A percentile compares a stretch with the other conserved stretches of the same genome.
phyloP scores from a whole-genome alignment of 2,113 vertebrate genomes.

The Ochotona curzoniae region DNA sequence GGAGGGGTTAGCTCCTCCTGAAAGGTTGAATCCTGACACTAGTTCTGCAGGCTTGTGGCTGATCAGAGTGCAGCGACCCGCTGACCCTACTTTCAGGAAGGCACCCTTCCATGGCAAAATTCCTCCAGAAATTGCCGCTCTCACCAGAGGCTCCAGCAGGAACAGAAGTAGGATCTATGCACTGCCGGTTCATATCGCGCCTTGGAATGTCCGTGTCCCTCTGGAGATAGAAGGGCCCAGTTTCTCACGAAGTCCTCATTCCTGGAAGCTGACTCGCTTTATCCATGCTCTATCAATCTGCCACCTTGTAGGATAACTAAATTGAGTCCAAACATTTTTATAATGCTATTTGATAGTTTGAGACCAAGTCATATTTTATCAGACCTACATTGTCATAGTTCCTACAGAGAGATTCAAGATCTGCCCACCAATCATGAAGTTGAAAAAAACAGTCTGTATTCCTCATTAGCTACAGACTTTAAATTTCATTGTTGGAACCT shows the following conservation, averaged over 20 bases:
- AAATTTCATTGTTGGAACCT: conserved; percentile 63
- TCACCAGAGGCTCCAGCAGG: conserved; percentile 16
- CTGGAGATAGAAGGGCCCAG: conserved; percentile 46
- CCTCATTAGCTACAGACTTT: conserved; percentile 75
- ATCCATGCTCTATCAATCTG: conserved; percentile 82
- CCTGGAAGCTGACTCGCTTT: conserved; percentile 72
- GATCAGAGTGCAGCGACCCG: conserved; percentile 2
- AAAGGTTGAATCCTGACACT: not conserved
- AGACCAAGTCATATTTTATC: conserved; percentile 74
- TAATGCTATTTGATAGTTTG: conserved; percentile 75
- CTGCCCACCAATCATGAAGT: conserved; percentile 15
- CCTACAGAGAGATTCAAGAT: conserved; percentile 53
- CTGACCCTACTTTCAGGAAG: conserved; percentile 19
- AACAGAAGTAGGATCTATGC: not conserved
- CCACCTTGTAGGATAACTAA: conserved; percentile 76
- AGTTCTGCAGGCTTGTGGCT: not conserved
- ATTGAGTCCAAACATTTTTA: conserved; percentile 71
- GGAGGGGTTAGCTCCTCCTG: not conserved
- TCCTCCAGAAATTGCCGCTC: conserved; percentile 29
- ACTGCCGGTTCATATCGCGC: conserved; percentile 39
- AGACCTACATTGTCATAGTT: conserved; percentile 67
- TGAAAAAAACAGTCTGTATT: conserved; percentile 49
- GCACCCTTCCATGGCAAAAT: conserved; percentile 19
- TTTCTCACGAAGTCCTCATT: conserved; percentile 75
- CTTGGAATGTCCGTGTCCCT: conserved; percentile 56